These are phyloP conservation scores for Aphidius gifuensis DNA, from an alignment of 1,140 invertebrate species.

Conservation along the genomic window DNA sequence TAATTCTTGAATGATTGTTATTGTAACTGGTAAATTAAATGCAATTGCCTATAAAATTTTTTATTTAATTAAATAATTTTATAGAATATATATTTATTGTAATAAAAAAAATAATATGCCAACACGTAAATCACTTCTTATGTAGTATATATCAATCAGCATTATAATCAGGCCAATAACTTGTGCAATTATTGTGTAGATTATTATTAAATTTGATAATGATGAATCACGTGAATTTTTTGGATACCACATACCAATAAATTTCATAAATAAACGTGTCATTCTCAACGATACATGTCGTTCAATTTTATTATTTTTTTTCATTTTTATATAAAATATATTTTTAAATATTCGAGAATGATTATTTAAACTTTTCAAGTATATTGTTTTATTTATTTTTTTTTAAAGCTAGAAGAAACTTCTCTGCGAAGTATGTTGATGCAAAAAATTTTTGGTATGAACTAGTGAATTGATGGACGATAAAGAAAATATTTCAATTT, in stretches of 20 bases:
- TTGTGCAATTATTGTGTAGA: constrained; percentile 23
- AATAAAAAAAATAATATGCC: constrained; percentile 7
- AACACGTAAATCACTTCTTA: constrained; percentile 26
- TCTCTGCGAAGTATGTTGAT: no score
- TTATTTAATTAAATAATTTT: background rate
- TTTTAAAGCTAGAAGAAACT: no score
- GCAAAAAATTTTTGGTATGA: no score
- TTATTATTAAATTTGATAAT: constrained; percentile 26
- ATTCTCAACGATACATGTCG: constrained; percentile 21
- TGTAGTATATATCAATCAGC: constrained; percentile 30
- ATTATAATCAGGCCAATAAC: constrained; percentile 24
- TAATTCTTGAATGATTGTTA: constrained; percentile 24
- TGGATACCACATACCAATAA: constrained; percentile 33
- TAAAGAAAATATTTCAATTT: no score
- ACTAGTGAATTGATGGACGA: no score
- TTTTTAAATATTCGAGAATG: no score
- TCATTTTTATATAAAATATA: no score
- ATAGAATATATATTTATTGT: background rate
- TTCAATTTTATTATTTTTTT: background rate
- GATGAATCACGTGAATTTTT: constrained; percentile 27
- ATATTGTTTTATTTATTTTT: no score
- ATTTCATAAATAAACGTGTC: constrained; percentile 34
- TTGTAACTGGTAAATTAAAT: constrained; percentile 27
- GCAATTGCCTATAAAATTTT: constrained; percentile 23
- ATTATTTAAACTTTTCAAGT: no score